Percentiles rank a stretch among this genome's conserved stretches.
phyloP scores from a whole-genome alignment of 2,113 vertebrate species.

The Etia nguti region DNA sequence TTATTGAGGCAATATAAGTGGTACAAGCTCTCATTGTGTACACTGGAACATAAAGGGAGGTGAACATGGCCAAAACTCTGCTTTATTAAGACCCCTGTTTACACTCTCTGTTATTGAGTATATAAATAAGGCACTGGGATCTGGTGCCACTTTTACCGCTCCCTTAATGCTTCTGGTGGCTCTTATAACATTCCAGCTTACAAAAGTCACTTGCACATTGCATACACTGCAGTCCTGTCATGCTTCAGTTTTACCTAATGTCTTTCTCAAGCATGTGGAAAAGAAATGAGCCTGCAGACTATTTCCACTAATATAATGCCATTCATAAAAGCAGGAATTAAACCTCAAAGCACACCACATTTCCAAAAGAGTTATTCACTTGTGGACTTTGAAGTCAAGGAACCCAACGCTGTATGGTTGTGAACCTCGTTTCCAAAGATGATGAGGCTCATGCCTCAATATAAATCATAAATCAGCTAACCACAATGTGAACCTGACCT shows the following conservation, averaged over 20 bases:
- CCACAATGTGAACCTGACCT: conserved; percentile 28
- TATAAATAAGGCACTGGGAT: conserved; percentile 58
- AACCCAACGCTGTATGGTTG: neutral
- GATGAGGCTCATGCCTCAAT: neutral
- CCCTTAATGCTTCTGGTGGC: conserved; percentile 47
- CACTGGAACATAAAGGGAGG: conserved; percentile 26
- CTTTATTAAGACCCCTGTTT: conserved; percentile 68
- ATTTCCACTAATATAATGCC: conserved; percentile 38
- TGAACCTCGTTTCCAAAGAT: conserved; percentile 39
- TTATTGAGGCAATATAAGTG: conserved; percentile 62
- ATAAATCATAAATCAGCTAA: conserved; percentile 3
- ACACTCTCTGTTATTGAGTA: conserved; percentile 63
- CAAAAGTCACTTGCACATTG: conserved; percentile 40
- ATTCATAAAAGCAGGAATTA: conserved; percentile 52
- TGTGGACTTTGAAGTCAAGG: conserved; percentile 30
- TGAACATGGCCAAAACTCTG: conserved; percentile 31
- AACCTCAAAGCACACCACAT: conserved; percentile 3
- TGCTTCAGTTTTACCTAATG: conserved; percentile 20
- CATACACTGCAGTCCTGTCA: neutral
- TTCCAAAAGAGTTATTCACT: conserved; percentile 36
- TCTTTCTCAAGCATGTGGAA: conserved; percentile 16
- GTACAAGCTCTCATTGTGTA: conserved; percentile 52
- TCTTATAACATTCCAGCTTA: conserved; percentile 43
- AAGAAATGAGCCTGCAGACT: conserved; percentile 23
- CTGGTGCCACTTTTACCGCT: conserved; percentile 53